Evolutionary conservation across 2,888 invertebrate species (phyloP).

Genomic region (Urechis unicinctus): DNA sequence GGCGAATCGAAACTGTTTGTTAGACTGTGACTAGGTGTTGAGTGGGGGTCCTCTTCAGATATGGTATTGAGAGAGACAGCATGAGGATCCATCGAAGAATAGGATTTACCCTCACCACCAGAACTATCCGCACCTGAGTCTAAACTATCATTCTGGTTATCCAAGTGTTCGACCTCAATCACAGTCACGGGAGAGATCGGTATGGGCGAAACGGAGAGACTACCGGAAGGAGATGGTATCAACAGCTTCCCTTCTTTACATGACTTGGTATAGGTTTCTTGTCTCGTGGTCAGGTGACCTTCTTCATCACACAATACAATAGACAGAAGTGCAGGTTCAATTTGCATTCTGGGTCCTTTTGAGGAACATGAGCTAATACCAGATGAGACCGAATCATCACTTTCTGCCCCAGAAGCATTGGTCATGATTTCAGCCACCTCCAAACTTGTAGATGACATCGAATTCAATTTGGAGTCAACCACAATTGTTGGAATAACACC

Average conservation of each 20-base stretch:
- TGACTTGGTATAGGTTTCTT: too few species aligned
- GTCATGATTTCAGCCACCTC: not conserved
- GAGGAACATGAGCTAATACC: too few species aligned
- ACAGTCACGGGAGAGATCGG: slow-evolving; percentile 34
- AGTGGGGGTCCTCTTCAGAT: not conserved
- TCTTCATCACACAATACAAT: slow-evolving; percentile 25
- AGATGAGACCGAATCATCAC: not conserved
- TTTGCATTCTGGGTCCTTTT: too few species aligned
- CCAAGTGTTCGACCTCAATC: slow-evolving; percentile 35
- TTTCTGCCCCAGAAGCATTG: not conserved
- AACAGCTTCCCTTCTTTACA: slow-evolving; percentile 2
- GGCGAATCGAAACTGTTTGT: not conserved
- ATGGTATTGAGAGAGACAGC: not conserved
- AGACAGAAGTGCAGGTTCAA: slow-evolving; percentile 29
- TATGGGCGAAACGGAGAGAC: slow-evolving; percentile 8
- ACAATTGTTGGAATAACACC: not conserved
- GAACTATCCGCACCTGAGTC: slow-evolving; percentile 23
- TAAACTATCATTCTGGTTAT: slow-evolving; percentile 37
- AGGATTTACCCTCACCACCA: not conserved
- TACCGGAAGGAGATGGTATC: not conserved
- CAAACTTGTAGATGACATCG: not conserved
- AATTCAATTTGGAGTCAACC: not conserved
- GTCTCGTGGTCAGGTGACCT: too few species aligned
- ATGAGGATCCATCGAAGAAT: not conserved
- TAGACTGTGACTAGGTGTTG: not conserved